These are phyloP conservation scores for Paralinhomoeus sp. DNA, from an alignment of 2,888 invertebrate genomes.

Conservation along the genomic window DNA sequence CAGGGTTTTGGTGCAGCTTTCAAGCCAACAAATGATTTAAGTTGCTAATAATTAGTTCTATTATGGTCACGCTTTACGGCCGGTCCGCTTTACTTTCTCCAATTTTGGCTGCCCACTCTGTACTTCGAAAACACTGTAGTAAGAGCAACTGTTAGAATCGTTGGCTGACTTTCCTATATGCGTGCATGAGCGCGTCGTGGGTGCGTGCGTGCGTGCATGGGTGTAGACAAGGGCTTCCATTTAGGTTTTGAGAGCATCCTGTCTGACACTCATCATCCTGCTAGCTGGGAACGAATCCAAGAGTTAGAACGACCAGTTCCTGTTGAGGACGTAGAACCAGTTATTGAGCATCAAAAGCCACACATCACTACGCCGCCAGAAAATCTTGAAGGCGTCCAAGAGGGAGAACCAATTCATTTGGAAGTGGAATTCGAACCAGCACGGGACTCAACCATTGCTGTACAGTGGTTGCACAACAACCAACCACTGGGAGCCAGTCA, in stretches of 20 bases:
- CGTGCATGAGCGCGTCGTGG: too few species aligned
- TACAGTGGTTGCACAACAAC: background rate
- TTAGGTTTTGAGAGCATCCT: constrained; percentile 15
- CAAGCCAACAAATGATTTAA: too few species aligned
- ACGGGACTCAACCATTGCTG: constrained; percentile 47
- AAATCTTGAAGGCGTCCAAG: constrained; percentile 59
- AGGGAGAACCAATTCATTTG: constrained; percentile 76
- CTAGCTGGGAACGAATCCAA: constrained; percentile 70
- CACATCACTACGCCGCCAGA: constrained; percentile 77
- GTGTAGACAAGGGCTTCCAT: too few species aligned
- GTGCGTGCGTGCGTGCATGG: too few species aligned
- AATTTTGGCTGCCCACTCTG: too few species aligned
- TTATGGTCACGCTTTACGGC: too few species aligned
- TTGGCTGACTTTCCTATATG: too few species aligned
- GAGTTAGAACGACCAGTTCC: constrained; percentile 42
- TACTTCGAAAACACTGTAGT: too few species aligned
- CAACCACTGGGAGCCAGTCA: constrained; percentile 20
- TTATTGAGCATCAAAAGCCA: constrained; percentile 39
- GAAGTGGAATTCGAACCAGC: constrained; percentile 90
- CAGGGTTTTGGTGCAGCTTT: too few species aligned
- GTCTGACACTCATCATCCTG: constrained; percentile 66
- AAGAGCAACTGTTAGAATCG: too few species aligned
- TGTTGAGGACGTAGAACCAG: constrained; percentile 46
- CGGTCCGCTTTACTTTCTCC: too few species aligned
- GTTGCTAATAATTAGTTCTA: too few species aligned